Percentiles rank a stretch among this genome's conserved stretches.
Conservation (phyloP, 2,113 vertebrate species). For the Boulengeromyrus knoepffleri region DNA sequence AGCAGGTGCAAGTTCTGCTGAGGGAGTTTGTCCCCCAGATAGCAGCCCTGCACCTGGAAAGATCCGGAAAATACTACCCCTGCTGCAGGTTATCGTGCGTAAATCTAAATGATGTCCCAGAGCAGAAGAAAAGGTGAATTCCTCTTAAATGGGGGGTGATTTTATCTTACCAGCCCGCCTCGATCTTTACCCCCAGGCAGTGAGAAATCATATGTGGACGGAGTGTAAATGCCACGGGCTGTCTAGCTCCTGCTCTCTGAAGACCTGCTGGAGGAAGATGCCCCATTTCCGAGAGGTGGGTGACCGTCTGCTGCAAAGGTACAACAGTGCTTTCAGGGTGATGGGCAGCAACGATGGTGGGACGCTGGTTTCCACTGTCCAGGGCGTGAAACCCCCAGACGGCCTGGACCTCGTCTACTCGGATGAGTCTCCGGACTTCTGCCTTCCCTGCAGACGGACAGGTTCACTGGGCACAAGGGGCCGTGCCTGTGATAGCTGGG, state of each 20-base stretch:
- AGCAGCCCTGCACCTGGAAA: not conserved
- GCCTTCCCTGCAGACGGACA: conserved; percentile 84
- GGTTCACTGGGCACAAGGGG: conserved; percentile 87
- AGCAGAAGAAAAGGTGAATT: conserved; percentile 49
- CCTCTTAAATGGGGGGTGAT: conserved; percentile 54
- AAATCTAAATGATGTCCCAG: not conserved
- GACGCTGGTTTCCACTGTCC: conserved; percentile 83
- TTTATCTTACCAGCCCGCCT: conserved; percentile 63
- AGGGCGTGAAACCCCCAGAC: conserved; percentile 85
- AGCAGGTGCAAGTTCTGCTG: conserved; percentile 22
- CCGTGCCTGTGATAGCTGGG: conserved; percentile 87
- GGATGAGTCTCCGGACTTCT: conserved; percentile 91
- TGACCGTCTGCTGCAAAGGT: conserved; percentile 81
- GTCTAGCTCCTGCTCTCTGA: conserved; percentile 87
- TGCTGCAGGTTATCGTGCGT: not conserved
- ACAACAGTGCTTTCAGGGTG: conserved; percentile 91
- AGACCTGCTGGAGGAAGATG: conserved; percentile 97
- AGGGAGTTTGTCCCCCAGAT: conserved; percentile 21
- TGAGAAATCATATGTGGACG: conserved; percentile 88
- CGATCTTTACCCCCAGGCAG: conserved; percentile 65
- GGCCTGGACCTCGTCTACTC: conserved; percentile 91
- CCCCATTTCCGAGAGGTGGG: conserved; percentile 92
- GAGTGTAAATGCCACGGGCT: conserved; percentile 97
- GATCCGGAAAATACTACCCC: not conserved
- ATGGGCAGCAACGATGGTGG: conserved; percentile 95